Evolutionary conservation across 2,888 invertebrate species (phyloP), one percentile per base, ranked within the genome.

Genomic region (Osmoderma eremita): DNA sequence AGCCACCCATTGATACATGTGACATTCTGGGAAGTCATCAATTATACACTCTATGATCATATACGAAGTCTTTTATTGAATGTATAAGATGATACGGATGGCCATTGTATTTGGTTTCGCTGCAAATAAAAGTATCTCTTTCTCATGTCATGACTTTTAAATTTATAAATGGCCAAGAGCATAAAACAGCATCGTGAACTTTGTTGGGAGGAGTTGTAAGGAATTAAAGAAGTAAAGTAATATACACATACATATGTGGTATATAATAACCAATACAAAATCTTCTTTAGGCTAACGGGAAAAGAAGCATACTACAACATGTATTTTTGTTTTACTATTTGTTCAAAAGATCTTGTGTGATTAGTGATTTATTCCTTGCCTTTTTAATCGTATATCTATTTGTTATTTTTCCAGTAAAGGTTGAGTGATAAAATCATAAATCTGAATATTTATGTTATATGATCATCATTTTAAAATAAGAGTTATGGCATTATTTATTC

Each of bases 1-100:
- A 15, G 65, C 65, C 65, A 65, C 65, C 65, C 65, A 65, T 65
- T 56, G 65, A 56, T 65, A 65, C 50, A 58, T 56, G 58, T 65
- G 65, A 65, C 65, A 65, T 54, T 50, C 54, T 65, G 49, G 48
- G 56, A 65, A 58, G 49, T 22, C 65, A 65, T 65, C 65, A 65
- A 65, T 65, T 65, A 65, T 56, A 54, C 22, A 63, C 51, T 15
- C 58, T 17, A 45, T 45, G 45, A 45, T 45, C 45, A 48, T 30
- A 30, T 48, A 48, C 58, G 30, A 2, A 45, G 15, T 6, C 12
- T 41, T 10, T 61, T 18, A 45, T 41, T 41, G 41, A 42, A 41
- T 20, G 13, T 39, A 45, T 15, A 30, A 38, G 38, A 53, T 38
- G 38, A 24, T 18, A 53, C 45, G 45, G 58, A 61, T 30, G 58